Evolutionary conservation across 2,888 invertebrate genomes (phyloP), one percentile per base, ranked within the genome.

Genomic region (Andrena fulva): DNA sequence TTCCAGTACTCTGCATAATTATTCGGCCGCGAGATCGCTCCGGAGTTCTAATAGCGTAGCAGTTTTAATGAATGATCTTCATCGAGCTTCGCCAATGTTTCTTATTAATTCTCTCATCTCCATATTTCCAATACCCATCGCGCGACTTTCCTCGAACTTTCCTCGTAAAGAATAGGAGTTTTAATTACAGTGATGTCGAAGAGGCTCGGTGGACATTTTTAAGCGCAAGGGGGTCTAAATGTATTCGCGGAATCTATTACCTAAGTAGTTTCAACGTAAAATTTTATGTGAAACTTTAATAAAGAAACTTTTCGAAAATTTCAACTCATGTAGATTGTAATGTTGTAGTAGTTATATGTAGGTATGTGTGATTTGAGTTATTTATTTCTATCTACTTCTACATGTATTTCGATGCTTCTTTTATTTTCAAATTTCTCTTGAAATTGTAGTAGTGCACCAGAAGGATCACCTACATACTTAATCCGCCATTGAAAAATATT

Each of bases 1-100:
- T 71, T 24, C 12, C 35, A 10, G 1, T 42, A 52, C 35, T 72
- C n/a, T 54, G 77, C 66, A 52, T 75, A 67, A 67, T 74, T 67
- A 60, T 67, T 62, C 60, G n/a, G 1, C 27, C 12, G 12, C n/a
- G 12, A 33, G 59, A 60, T 42, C 42, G 16, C 63, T 72, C 3
- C 33, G 31, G 60, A 74, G 10, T 66, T 77, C n/a, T 10, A 73
- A 52, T 1, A 60, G 20, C 27, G 16, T 10, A 16, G 20, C 29
- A n/a, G 16, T 69, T 63, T 35, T 68, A 56, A 56, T 20, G 35
- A 75, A 76, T 1, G n/a, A 33, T 42, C 48, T 2, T 27, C 29
- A 27, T 62, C 48, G 8, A 16, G 31, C 27, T 59, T 52, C 52
- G 20, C 24, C 31, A 27, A n/a, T 6, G 24, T 54, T 48, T 50